Evolutionary conservation across 2,797 vertebrate genomes (phyloP).

Genomic region (Pogoniulus pusillus): DNA sequence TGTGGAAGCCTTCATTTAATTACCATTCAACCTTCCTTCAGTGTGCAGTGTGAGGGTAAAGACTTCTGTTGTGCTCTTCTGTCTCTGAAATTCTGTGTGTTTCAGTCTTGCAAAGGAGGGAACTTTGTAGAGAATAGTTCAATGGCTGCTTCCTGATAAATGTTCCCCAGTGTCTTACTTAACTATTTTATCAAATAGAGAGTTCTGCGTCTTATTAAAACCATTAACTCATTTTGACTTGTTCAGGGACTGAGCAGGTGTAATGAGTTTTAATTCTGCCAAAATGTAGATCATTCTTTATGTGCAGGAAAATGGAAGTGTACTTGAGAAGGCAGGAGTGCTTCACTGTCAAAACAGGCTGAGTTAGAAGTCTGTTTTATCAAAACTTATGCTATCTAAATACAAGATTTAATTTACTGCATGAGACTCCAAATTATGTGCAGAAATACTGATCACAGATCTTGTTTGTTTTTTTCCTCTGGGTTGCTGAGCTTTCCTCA

Average conservation of each 20-base stretch:
- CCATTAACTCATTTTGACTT: not conserved
- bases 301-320: not conserved
- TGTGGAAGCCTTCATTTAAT: no score
- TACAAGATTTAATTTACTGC: not conserved
- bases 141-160: no score
- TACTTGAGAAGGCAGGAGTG: not conserved
- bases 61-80: no score
- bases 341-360: not conserved
- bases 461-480: not conserved
- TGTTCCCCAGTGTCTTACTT: no score
- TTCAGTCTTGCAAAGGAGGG: no score
- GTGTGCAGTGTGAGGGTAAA: no score
- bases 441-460: not conserved
- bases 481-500: not conserved
- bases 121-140: no score
- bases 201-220: no score
- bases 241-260: slow-evolving; percentile 25
- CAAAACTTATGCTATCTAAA: not conserved
- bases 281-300: not conserved
- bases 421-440: not conserved
- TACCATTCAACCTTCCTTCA: no score
- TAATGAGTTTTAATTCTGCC: slow-evolving; percentile 1
- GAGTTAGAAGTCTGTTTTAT: not conserved
- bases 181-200: no score
- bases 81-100: no score